Evolutionary conservation across 2,797 vertebrate species (phyloP).

Genomic region (Microhierax caerulescens): DNA sequence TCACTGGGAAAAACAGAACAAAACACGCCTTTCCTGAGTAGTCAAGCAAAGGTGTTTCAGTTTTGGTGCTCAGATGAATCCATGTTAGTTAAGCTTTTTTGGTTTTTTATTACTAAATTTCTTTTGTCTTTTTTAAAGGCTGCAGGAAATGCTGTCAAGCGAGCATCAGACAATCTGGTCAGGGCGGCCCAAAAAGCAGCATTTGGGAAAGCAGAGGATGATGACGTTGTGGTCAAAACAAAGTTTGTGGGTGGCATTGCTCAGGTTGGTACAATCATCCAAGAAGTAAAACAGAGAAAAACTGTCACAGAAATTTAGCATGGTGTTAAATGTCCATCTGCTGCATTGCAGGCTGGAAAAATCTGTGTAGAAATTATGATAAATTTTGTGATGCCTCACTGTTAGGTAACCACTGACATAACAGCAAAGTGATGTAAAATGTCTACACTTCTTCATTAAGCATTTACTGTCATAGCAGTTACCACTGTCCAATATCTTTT

Average conservation of each 20-base stretch:
- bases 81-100: neutral
- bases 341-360: neutral
- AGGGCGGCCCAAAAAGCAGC: constrained; percentile 96
- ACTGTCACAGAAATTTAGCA: neutral
- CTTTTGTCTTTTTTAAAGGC: constrained; percentile 73
- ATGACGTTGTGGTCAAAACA: constrained; percentile 95
- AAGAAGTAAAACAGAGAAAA: neutral
- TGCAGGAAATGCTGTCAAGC: constrained; percentile 96
- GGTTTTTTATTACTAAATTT: neutral
- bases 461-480: neutral
- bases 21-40: neutral
- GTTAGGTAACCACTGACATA: neutral
- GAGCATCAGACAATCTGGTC: constrained; percentile 97
- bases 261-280: constrained; percentile 83
- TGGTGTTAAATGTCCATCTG: neutral
- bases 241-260: constrained; percentile 98
- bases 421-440: neutral
- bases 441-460: neutral
- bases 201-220: constrained; percentile 93
- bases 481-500: neutral
- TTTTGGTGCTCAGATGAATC: neutral
- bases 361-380: neutral
- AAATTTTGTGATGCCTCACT: neutral
- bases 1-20: neutral
- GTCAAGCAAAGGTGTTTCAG: neutral